Base-by-base conservation (phyloP, 2,797 vertebrate species). In the Coranthus polyacanthus region DNA sequence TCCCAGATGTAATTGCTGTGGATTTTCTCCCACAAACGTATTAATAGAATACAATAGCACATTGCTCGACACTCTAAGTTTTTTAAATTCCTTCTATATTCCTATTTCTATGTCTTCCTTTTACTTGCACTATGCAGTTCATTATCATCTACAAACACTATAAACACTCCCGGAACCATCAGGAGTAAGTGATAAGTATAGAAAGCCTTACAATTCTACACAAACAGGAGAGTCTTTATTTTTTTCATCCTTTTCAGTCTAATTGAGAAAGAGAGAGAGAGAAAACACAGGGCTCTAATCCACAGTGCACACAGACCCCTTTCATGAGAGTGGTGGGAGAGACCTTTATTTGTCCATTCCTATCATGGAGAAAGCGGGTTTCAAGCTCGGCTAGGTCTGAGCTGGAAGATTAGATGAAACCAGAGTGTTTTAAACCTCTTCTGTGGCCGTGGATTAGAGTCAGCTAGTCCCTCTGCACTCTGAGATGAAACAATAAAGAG, bases 331-430 rank as follows among this genome's bases (percentile, higher is more conserved):
- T 66, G 83, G 91, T 92, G 87, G 92, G 89, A 89, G 89, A 94
- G 89, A 93, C 88, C 89, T 94, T 95, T 96, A 95, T 95, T 96
- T 95, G 95, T 93, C 93, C 90, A 94, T 94, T 96, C 94, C 95
- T 95, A 87, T 85, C 89, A 89, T 92, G 80, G 92, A 93, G 89
- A 88, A 88, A 91, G 93, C 91, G 84, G 89, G 94, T 95, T 95
- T 94, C 95, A 95, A 87, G 94, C 94, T 94, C 92, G 88, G 87
- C 89, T 92, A 85, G 90, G 92, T 89, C 95, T 95, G 93, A 94
- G 94, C 96, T 95, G 95, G 93, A 77, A 97, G 97, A 98, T 98
- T 98, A 98, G 93, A 91, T 97, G 97, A 97, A 99, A 98, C 97
- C 91, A 88, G 96, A 99, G 98, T 94, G 93, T 94, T 93, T 94